Percentiles rank a stretch among this genome's conserved stretches.
These are phyloP conservation scores for Conopomorpha cramerella DNA, from an alignment of 1,140 invertebrate genomes.

Conservation along the genomic window DNA sequence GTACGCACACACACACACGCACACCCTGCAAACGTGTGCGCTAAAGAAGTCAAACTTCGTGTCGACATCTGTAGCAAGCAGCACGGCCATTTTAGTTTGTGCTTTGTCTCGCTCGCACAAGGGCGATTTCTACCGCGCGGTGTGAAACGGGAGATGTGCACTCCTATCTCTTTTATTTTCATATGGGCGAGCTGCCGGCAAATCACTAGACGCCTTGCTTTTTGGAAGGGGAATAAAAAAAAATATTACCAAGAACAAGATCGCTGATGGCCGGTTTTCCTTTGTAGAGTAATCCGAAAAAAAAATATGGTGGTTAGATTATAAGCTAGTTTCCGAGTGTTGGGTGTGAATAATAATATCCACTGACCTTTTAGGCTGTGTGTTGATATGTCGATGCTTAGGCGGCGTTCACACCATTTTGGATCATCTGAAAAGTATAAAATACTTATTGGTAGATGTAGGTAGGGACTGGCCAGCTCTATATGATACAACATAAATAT, in stretches of 20 bases:
- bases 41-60: conserved; percentile 25
- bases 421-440: conserved; percentile 33
- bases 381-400: no score
- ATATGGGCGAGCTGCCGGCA: conserved; percentile 9
- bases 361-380: conserved; percentile 30
- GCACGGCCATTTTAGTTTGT: conserved; percentile 40
- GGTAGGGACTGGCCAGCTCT: no score
- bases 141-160: conserved; percentile 15
- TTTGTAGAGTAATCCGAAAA: no score
- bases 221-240: conserved; percentile 45
- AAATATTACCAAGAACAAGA: no score
- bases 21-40: conserved; percentile 26
- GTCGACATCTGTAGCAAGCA: conserved; percentile 15
- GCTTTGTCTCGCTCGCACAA: conserved; percentile 24
- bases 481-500: no score
- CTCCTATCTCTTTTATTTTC: conserved; percentile 21
- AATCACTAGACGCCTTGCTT: conserved; percentile 26
- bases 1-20: conserved; percentile 14
- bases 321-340: neutral
- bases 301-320: neutral
- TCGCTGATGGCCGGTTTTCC: no score
- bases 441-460: conserved; percentile 6
- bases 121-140: conserved; percentile 5
- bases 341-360: neutral
- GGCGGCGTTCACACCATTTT: conserved; percentile 46